These are phyloP conservation scores for Druceiella hillmani DNA, from an alignment of 2,888 invertebrate species.

Conservation along the genomic window DNA sequence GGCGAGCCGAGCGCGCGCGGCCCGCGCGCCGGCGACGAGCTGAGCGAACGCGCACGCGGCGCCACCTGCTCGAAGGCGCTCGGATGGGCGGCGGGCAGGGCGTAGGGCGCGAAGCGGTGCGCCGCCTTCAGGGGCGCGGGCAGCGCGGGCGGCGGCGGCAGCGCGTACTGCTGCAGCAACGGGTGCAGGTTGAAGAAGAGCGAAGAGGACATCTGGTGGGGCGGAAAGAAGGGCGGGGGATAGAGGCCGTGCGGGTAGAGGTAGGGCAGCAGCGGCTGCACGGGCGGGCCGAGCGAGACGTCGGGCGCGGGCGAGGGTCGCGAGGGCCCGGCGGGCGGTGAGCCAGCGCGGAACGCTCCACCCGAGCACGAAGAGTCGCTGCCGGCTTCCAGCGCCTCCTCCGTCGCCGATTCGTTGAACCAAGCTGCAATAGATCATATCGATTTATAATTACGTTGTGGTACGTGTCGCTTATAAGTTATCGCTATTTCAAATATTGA, in stretches of 20 bases:
- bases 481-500: no score
- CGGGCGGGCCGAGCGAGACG: conserved; percentile 89
- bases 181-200: conserved; percentile 86
- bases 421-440: conserved; percentile 54
- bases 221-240: conserved; percentile 65
- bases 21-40: conserved; percentile 52
- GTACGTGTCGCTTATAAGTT: no score
- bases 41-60: conserved; percentile 62
- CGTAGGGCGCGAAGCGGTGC: conserved; percentile 89
- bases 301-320: conserved; percentile 79
- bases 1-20: conserved; percentile 37
- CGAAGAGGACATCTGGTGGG: conserved; percentile 74
- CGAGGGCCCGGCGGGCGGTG: conserved; percentile 54
- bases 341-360: conserved; percentile 50
- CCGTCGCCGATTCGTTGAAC: conserved; percentile 59
- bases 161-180: conserved; percentile 81
- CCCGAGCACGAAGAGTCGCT: conserved; percentile 72
- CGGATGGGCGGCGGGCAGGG: conserved; percentile 66
- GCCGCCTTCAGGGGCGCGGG: conserved; percentile 59
- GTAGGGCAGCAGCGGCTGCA: conserved; percentile 90
- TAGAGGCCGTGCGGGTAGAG: conserved; percentile 88
- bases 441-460: no score
- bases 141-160: conserved; percentile 61
- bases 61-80: conserved; percentile 89
- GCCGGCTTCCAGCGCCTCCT: conserved; percentile 61